Evolutionary conservation across 2,797 vertebrate species (phyloP).

Genomic region (Chrysocyon brachyurus): DNA sequence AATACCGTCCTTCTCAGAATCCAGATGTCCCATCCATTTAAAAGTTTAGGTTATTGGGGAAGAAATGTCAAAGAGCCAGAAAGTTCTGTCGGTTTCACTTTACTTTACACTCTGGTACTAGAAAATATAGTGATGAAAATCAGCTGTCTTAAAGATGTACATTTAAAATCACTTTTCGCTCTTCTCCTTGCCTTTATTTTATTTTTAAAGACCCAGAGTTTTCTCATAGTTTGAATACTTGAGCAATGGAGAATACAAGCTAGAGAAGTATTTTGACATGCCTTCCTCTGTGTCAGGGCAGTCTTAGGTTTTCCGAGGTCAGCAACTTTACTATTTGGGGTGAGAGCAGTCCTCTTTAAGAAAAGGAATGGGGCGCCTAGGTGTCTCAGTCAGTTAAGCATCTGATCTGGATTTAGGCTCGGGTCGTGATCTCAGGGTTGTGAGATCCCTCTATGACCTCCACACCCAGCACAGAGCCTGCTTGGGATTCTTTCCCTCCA

Average conservation of each 20-base stretch:
- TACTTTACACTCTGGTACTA: constrained; percentile 51
- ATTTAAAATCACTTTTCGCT: constrained; percentile 46
- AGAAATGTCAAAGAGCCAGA: constrained; percentile 67
- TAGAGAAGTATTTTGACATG: background rate
- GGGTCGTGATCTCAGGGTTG: background rate
- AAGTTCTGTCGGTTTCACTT: constrained; percentile 66
- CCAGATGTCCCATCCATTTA: constrained; percentile 38
- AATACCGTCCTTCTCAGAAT: constrained; percentile 54
- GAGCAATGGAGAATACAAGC: background rate
- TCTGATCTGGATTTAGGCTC: background rate
- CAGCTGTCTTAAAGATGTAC: background rate
- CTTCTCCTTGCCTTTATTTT: background rate
- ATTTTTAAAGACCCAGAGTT: constrained; percentile 1
- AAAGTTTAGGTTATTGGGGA: constrained; percentile 70
- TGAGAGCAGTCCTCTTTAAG: background rate
- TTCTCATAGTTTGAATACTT: background rate
- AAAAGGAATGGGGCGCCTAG: background rate
- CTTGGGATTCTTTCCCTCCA: background rate
- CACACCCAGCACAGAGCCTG: background rate
- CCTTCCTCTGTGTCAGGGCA: background rate
- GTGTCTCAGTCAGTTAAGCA: background rate
- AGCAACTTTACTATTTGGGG: background rate
- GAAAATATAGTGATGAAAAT: constrained; percentile 56
- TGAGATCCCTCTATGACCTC: background rate
- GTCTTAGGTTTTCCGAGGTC: background rate